Base-by-base conservation (phyloP, 2,797 vertebrate genomes). In the Anguilla anguilla region DNA sequence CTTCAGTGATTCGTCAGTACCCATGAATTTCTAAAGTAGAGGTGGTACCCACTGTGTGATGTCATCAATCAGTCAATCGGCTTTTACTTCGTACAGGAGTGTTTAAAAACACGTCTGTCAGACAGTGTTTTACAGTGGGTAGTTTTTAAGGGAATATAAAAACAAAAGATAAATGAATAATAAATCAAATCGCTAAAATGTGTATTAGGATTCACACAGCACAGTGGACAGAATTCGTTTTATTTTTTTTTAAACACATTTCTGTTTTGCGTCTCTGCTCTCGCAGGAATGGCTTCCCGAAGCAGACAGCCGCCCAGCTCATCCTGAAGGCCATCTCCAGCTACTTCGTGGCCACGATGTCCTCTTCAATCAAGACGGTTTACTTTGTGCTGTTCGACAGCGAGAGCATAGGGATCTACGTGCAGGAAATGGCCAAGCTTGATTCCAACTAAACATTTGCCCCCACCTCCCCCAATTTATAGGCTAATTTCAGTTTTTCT, bases 301-400 rank as follows among this genome's bases (percentile, higher is more conserved):
- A 99, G 95, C 98, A 99, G 95, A 99, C 96, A 0, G 98, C 98
- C 0, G 98, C 98, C 17, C 98, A 99, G 96, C 97, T 99, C 67
- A 99, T 99, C 91, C 97, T 99, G 87, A 99, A 98, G 95, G 97
- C 98, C 94, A 99, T 99, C 94, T 99, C 97, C 96, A 99, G 93
- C 93, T 99, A 99, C 94, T 99, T 99, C 7, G 98, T 99, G 92
- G 95, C 97, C 55, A 99, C 98, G 0, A 99, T 99, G 98, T 98
- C 98, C 86, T 99, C 98, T 91, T 98, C 97, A 91, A 99, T 99
- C 96, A 99, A 99, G 95, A 99, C 97, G 0, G 97, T 99, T 90
- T 99, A 98, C 95, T 99, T 99, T 0, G 98, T 99, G 93, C 97
- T 99, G 90, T 99, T 99, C 0, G 98, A 99, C 96, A 99, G 97